These are phyloP conservation scores for Passer domesticus DNA, from an alignment of 2,113 vertebrate species.

Conservation along the genomic window DNA sequence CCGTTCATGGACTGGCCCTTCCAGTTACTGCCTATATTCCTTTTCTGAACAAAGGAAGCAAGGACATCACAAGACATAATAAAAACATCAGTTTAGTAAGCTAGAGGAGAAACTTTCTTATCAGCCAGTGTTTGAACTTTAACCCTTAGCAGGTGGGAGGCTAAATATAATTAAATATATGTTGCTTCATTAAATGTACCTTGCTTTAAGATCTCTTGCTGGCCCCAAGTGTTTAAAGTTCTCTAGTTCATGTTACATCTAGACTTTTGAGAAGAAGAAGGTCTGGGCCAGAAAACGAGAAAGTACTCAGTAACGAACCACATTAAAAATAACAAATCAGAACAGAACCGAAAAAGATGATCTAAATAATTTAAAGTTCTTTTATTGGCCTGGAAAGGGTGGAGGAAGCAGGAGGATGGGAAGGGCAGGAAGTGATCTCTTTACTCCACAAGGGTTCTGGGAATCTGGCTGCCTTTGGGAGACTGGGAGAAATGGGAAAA, in stretches of 20 bases:
- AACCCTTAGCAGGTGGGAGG: background rate
- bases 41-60: background rate
- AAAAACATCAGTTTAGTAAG: background rate
- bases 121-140: background rate
- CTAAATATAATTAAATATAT: background rate
- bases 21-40: background rate
- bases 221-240: background rate
- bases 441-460: slow-evolving; percentile 10
- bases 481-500: slow-evolving; percentile 66
- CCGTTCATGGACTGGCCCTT: background rate
- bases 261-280: background rate
- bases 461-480: slow-evolving; percentile 34
- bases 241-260: background rate
- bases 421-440: slow-evolving; percentile 56
- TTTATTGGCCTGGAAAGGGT: slow-evolving; percentile 50
- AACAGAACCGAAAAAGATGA: background rate
- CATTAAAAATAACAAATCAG: background rate
- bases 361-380: background rate
- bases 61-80: background rate
- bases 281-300: background rate
- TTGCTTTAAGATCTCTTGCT: background rate
- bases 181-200: background rate
- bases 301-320: background rate
- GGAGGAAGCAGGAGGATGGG: slow-evolving; percentile 25
- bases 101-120: background rate